phyloP scores from a whole-genome alignment of 53 echinoderm and acorn worm species.

The Crossaster papposus region DNA sequence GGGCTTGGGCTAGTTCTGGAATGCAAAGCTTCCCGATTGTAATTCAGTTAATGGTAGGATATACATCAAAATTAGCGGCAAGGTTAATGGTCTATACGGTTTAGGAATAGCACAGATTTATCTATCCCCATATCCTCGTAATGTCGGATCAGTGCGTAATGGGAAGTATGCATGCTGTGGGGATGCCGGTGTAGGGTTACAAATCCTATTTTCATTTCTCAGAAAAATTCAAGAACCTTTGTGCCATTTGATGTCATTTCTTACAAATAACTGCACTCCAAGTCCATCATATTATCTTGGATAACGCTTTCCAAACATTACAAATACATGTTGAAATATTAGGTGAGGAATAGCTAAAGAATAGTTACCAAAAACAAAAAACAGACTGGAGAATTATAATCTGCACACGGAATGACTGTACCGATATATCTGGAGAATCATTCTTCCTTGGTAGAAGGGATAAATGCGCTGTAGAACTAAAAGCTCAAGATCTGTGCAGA shows the following conservation, averaged over 20 bases:
- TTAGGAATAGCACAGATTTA: not conserved
- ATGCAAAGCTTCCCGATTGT: constrained; percentile 5
- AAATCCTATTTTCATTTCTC: not conserved
- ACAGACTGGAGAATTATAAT: too few relatives aligned
- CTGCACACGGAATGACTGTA: too few relatives aligned
- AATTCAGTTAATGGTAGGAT: constrained; percentile 35
- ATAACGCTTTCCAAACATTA: too few relatives aligned
- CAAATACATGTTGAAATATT: too few relatives aligned
- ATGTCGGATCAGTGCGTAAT: not conserved
- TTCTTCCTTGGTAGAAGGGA: too few relatives aligned
- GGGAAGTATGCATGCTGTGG: not conserved
- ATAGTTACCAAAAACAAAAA: too few relatives aligned
- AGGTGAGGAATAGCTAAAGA: too few relatives aligned
- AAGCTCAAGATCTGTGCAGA: too few relatives aligned
- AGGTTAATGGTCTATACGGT: constrained; percentile 7
- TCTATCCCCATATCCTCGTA: not conserved
- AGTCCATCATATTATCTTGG: too few relatives aligned
- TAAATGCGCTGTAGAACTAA: too few relatives aligned
- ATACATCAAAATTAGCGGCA: constrained; percentile 42
- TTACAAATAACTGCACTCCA: too few relatives aligned
- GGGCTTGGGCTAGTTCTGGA: not conserved
- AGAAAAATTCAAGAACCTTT: not conserved
- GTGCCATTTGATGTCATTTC: not conserved
- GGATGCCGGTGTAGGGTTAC: not conserved
- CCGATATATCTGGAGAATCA: too few relatives aligned